Evolutionary conservation across 2,888 invertebrate genomes (phyloP).

Genomic region (Hypomecis punctinalis): DNA sequence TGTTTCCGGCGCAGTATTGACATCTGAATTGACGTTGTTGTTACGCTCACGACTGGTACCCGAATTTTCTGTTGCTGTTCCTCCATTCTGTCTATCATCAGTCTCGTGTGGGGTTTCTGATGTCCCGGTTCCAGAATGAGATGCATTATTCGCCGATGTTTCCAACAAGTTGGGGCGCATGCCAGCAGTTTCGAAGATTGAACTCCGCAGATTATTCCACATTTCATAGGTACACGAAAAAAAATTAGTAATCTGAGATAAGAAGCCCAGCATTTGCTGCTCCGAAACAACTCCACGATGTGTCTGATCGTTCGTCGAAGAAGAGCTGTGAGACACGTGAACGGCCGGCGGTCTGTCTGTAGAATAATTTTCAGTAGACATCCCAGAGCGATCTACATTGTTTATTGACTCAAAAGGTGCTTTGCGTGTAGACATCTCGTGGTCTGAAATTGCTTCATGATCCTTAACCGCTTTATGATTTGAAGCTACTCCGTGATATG

Average conservation of each 20-base stretch:
- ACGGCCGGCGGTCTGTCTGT: slow-evolving; percentile 1
- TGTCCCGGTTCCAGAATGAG: background rate
- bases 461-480: background rate
- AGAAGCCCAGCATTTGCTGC: slow-evolving; percentile 29
- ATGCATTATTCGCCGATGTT: background rate
- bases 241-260: slow-evolving; percentile 18
- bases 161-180: background rate
- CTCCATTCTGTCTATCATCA: background rate
- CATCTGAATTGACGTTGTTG: background rate
- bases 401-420: background rate
- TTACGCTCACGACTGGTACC: background rate
- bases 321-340: slow-evolving; percentile 2
- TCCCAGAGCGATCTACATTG: background rate
- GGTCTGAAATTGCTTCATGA: slow-evolving; percentile 2
- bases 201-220: slow-evolving; percentile 19
- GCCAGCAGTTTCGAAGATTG: slow-evolving; percentile 13
- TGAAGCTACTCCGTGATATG: no score
- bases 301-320: slow-evolving; percentile 3
- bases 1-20: background rate
- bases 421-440: background rate
- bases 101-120: background rate
- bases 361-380: background rate
- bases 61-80: background rate
- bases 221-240: slow-evolving; percentile 21
- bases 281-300: slow-evolving; percentile 13